Evolutionary conservation across 2,888 invertebrate species (phyloP).

Genomic region (Pyrochroa serraticornis): DNA sequence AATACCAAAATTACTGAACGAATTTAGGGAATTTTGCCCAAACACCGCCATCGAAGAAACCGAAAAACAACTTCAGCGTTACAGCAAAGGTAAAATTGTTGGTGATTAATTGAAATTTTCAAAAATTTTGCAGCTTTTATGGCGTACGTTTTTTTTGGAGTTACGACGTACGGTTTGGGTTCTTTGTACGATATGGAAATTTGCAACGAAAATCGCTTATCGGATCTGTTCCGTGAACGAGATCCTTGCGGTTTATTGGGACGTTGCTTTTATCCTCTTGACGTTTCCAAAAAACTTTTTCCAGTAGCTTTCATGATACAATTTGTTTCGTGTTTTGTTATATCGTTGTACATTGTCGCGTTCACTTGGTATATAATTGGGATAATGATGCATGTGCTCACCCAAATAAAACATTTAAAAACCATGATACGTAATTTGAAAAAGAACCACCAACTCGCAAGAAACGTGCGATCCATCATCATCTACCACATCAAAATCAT

Average conservation of each 20-base stretch:
- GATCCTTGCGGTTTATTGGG: conserved; percentile 9
- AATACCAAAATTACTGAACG: background rate
- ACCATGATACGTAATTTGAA: background rate
- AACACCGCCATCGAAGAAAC: background rate
- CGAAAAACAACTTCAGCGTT: background rate
- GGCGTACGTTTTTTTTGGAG: conserved; percentile 8
- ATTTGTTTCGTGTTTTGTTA: conserved; percentile 1
- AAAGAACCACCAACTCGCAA: background rate
- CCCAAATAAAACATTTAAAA: conserved; percentile 1
- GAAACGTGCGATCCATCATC: background rate
- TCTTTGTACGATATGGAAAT: conserved; percentile 2
- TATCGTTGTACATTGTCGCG: background rate
- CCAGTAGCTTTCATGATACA: conserved; percentile 6
- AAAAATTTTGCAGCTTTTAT: conserved; percentile 5
- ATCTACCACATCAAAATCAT: conserved; percentile 9
- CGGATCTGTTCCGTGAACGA: conserved; percentile 1
- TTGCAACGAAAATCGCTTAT: conserved; percentile 1
- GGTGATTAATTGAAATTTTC: background rate
- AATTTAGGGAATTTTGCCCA: conserved; percentile 6
- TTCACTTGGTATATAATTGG: conserved; percentile 1
- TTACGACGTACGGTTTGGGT: conserved; percentile 1
- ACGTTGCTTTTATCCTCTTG: conserved; percentile 10
- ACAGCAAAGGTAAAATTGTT: conserved; percentile 6
- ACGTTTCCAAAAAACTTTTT: conserved; percentile 3
- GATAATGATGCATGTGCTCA: conserved; percentile 6